A percentile compares a stretch with the other conserved stretches of the same genome.
phyloP scores from a whole-genome alignment of 2,113 vertebrate genomes.

The Sula dactylatra region DNA sequence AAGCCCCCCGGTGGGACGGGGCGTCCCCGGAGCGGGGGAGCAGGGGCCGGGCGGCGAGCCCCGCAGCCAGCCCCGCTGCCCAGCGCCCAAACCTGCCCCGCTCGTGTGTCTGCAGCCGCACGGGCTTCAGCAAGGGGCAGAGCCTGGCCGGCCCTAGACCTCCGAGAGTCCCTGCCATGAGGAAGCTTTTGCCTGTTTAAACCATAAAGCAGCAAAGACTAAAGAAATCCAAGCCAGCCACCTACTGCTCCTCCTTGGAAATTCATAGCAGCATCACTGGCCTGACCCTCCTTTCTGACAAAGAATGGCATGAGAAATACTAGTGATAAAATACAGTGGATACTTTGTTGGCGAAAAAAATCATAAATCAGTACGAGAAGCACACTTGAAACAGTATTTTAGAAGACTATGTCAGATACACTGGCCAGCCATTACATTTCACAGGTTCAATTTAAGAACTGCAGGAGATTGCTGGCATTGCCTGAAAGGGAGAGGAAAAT shows the following conservation, averaged over 20 bases:
- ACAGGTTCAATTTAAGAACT: constrained; percentile 39
- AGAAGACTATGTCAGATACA: not conserved
- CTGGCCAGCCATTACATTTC: constrained; percentile 36
- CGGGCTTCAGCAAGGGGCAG: not conserved
- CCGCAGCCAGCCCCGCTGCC: not conserved
- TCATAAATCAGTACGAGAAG: not conserved
- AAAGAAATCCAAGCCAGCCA: constrained; percentile 69
- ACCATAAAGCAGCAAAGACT: not conserved
- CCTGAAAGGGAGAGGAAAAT: constrained; percentile 58
- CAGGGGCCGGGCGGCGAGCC: rapidly evolving
- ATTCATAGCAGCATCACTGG: not conserved
- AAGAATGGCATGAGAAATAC: not conserved
- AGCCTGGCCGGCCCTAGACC: not conserved
- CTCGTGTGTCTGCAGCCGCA: rapidly evolving
- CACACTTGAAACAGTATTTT: not conserved
- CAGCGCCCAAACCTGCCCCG: not conserved
- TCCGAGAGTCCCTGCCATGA: not conserved
- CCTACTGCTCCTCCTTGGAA: constrained; percentile 62
- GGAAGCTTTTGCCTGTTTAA: not conserved
- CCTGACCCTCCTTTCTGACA: constrained; percentile 2
- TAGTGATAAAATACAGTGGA: not conserved
- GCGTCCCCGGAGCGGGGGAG: rapidly evolving
- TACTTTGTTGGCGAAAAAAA: not conserved
- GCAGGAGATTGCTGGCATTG: constrained; percentile 51
- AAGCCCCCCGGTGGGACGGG: rapidly evolving